These are phyloP conservation scores for Agrypnus murinus DNA, from an alignment of 2,888 invertebrate genomes.

Conservation along the genomic window DNA sequence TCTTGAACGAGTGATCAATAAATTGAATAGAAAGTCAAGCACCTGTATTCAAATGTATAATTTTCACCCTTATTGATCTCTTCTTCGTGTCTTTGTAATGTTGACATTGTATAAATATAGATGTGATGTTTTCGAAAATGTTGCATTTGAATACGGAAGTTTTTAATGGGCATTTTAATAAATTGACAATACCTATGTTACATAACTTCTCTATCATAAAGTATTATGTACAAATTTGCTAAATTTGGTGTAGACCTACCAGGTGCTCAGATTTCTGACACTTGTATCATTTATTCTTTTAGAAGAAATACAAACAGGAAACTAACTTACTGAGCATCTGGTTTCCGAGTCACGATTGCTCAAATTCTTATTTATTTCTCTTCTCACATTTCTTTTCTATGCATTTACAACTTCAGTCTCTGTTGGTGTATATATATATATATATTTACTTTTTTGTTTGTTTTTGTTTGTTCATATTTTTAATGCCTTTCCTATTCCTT, in stretches of 20 bases:
- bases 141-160: conserved; percentile 43
- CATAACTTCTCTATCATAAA: conserved; percentile 45
- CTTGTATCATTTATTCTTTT: conserved; percentile 40
- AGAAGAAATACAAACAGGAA: conserved; percentile 55
- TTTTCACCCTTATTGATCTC: conserved; percentile 44
- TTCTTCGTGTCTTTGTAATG: conserved; percentile 42
- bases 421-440: conserved; percentile 39
- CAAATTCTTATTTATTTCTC: conserved; percentile 40
- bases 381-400: conserved; percentile 23
- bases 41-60: conserved; percentile 53
- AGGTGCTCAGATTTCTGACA: conserved; percentile 56
- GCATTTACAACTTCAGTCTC: conserved; percentile 15
- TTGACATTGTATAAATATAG: conserved; percentile 39
- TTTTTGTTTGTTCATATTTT: conserved; percentile 53
- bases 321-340: conserved; percentile 61
- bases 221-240: conserved; percentile 47
- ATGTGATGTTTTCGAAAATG: conserved; percentile 38
- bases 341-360: conserved; percentile 50
- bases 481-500: conserved; percentile 63
- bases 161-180: conserved; percentile 44
- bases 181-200: conserved; percentile 50
- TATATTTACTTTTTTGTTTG: conserved; percentile 42
- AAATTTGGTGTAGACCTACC: conserved; percentile 56
- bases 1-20: conserved; percentile 43
- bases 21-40: conserved; percentile 52